Conservation (phyloP, 2,113 vertebrate species). For the Lycaon pictus region DNA sequence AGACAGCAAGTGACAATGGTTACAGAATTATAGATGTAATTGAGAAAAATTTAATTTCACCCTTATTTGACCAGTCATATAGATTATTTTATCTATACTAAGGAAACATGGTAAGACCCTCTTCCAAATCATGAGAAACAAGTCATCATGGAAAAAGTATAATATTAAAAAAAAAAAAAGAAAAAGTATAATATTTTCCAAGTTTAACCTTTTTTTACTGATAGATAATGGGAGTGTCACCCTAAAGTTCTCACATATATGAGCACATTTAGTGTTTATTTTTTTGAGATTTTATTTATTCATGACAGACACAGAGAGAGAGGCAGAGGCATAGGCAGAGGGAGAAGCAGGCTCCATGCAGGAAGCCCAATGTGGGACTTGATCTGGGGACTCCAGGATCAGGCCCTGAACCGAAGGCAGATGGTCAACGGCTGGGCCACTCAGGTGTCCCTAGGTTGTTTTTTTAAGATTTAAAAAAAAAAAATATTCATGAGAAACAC, state of each 20-base stretch:
- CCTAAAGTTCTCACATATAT: not conserved
- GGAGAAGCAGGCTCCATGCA: too few relatives aligned
- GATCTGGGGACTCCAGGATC: too few relatives aligned
- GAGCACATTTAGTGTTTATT: not conserved
- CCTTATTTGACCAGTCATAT: not conserved
- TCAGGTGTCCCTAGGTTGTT: too few relatives aligned
- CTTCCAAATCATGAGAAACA: not conserved
- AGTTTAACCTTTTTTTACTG: not conserved
- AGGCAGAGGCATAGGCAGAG: too few relatives aligned
- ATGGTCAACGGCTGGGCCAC: too few relatives aligned
- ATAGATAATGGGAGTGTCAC: not conserved
- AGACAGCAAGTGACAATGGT: not conserved
- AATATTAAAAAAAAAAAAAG: not conserved
- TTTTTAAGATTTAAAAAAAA: too few relatives aligned
- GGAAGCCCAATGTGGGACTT: too few relatives aligned
- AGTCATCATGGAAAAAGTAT: not conserved
- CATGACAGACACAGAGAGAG: too few relatives aligned
- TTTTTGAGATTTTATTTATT: too few relatives aligned
- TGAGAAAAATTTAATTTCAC: not conserved
- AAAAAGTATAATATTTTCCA: constrained; percentile 8
- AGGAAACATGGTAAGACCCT: not conserved
- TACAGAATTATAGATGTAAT: not conserved
- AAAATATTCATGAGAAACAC: too few relatives aligned
- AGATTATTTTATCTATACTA: not conserved
- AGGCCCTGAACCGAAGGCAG: too few relatives aligned